Evolutionary conservation across 2,113 vertebrate species (phyloP), one percentile per base, ranked within the genome.

Genomic region (Cephalophus harveyi): DNA sequence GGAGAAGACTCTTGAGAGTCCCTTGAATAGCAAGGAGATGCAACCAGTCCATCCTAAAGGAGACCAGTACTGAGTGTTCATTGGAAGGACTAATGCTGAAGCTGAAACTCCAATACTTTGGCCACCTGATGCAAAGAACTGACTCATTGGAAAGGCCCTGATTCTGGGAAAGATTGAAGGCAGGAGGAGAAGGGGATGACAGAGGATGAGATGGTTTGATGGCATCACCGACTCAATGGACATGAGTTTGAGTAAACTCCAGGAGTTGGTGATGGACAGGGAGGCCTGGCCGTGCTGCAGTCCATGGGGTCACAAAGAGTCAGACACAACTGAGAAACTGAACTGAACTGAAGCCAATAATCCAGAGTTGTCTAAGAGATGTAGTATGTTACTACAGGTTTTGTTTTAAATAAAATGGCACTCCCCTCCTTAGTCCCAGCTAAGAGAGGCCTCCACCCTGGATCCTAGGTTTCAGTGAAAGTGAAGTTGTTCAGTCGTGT

Each of bases 401-500:
- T 92, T 6, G 7, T 9, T 62, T 94, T 59, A 46, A 89, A 64
- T 71, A 79, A 79, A 87, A 43, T 6, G 8, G 33, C 7, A 84
- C 15, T 88, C 30, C 4, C 52, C 36, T 16, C 36, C 5, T 28
- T 54, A 55, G 40, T 67, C n/a, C 50, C 25, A 48, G 50, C 57
- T 60, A 67, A 89, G 85, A 79, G 62, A 62, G 33, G 2, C 40
- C 50, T 90, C 82, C 16, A 9, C 33, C 71, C 48, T 67, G 21
- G 87, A 19, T 55, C 33, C 52, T 43, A 55, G 84, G 27, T 83
- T 84, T 91, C 23, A 30, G 60, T 62, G 28, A 30, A 62, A 62
- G 13, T 30, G 6, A 62, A 30, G 60, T 62, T 2, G 3, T 13
- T 62, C 28, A 62, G 28, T 62, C 2, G 0, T 30, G 13, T 60